Conservation (phyloP, 2,113 vertebrate species). For the human region GRCh38 chr2:216937001-216937500, state of each 20-base stretch:
- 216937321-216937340: not conserved
- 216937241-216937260: not conserved
- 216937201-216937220: not conserved
- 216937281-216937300: not conserved
- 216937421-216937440: not conserved
- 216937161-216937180: not conserved
- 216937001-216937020: constrained; percentile 16
- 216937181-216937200: not conserved
- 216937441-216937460: not conserved
- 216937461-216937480: not conserved
- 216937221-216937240: not conserved
- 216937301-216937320: not conserved
- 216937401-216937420: not conserved
- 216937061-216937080: not conserved
- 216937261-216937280: not conserved
- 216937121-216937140: not conserved
- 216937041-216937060: constrained; percentile 47
- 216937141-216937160: not conserved
- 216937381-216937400: not conserved
- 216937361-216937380: not conserved
- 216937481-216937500: not conserved
- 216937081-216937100: not conserved
- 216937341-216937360: not conserved
- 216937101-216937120: not conserved
- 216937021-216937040: constrained; percentile 20